A percentile compares a stretch with the other conserved stretches of the same genome.
Evolutionary conservation across 2,797 vertebrate genomes (phyloP).

Genomic region (Coracias cyanogaster): DNA sequence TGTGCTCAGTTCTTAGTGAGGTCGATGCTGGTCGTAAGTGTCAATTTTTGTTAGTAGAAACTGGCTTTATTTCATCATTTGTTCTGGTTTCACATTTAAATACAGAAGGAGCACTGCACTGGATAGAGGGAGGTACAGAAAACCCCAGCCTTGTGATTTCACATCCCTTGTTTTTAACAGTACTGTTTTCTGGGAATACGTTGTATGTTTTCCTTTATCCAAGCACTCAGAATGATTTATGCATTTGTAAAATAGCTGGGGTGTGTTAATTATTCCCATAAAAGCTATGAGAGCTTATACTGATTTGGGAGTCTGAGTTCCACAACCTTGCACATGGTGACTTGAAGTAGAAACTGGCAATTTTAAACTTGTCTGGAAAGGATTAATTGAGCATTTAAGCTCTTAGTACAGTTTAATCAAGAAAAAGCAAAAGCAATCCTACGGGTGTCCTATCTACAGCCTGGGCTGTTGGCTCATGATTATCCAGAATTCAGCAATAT

Average conservation of each 20-base stretch:
- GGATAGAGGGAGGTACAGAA: too few relatives aligned
- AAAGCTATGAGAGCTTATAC: neutral
- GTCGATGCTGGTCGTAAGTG: neutral
- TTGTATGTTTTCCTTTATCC: too few relatives aligned
- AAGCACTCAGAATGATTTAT: neutral
- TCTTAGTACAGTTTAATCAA: neutral
- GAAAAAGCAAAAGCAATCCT: neutral
- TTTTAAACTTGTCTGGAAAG: neutral
- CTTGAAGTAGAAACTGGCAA: neutral
- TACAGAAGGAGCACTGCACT: too few relatives aligned
- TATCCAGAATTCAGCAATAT: neutral
- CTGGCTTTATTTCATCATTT: neutral
- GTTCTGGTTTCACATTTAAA: too few relatives aligned
- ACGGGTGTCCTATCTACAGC: neutral
- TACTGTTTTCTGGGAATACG: too few relatives aligned
- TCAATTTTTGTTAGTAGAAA: neutral
- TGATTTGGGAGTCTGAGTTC: neutral
- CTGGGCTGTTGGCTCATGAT: neutral
- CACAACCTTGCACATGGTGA: neutral
- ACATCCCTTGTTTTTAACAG: too few relatives aligned
- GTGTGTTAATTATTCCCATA: neutral
- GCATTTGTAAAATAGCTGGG: neutral
- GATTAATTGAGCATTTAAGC: neutral
- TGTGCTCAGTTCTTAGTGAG: neutral
- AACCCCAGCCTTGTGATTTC: too few relatives aligned